These are phyloP conservation scores for Heteromormyrus szaboi DNA, from an alignment of 2,797 vertebrate genomes.

Conservation along the genomic window DNA sequence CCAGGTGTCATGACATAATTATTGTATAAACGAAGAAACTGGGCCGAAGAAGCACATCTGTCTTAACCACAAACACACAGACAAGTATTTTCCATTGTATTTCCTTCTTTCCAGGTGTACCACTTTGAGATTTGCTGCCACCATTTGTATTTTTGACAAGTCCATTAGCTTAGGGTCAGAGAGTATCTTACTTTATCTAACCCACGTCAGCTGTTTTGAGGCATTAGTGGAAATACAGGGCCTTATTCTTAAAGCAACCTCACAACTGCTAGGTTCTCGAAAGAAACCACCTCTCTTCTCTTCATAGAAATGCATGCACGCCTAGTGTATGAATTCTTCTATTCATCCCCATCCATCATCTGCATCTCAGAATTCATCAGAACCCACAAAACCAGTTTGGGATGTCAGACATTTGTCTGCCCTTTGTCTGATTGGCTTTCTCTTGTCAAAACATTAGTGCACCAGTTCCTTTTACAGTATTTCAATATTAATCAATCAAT, in stretches of 20 bases:
- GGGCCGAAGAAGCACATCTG: not conserved
- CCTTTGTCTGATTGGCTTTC: not conserved
- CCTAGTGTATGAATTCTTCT: slow-evolving; percentile 10
- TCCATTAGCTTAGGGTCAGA: not conserved
- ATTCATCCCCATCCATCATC: slow-evolving; percentile 51
- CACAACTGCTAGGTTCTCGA: not conserved
- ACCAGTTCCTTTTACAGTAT: not conserved
- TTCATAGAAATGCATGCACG: not conserved
- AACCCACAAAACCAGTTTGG: slow-evolving; percentile 41
- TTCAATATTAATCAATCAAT: not conserved
- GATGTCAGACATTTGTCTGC: slow-evolving; percentile 31
- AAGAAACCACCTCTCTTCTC: not conserved
- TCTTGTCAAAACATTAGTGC: not conserved
- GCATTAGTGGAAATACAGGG: not conserved
- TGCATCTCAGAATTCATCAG: slow-evolving; percentile 54
- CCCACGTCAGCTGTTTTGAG: not conserved
- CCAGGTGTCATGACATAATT: not conserved
- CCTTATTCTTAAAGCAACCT: not conserved
- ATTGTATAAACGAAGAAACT: not conserved
- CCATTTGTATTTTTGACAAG: not conserved
- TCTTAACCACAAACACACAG: not conserved
- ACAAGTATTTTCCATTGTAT: not conserved
- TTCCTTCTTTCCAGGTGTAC: not conserved
- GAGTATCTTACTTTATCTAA: not conserved
- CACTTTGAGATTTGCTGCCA: not conserved